Evolutionary conservation across 2,797 vertebrate genomes (phyloP), one percentile per base, ranked within the genome.

Genomic region (Salarias fasciatus): DNA sequence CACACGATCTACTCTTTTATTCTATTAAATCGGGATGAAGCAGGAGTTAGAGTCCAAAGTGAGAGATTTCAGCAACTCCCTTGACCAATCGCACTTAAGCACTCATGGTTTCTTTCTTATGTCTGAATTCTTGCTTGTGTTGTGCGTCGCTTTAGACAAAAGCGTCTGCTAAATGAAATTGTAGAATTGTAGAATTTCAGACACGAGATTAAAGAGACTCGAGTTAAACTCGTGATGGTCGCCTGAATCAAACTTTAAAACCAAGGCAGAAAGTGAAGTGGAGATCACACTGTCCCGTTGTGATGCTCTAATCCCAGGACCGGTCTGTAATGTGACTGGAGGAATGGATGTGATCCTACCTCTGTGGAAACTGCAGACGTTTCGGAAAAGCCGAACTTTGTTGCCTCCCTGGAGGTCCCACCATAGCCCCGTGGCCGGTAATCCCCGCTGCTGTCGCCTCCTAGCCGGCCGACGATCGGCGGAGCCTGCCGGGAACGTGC

Each of bases 391-490:
- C 60, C 11, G 11, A 78, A 77, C 76, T 75, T 74, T 48, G n/a
- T 53, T 50, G n/a, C 5, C 47, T 44, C 56, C 73, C 83, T n/a
- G 72, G 60, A 69, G 65, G 63, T 80, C 67, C 76, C 73, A 78
- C 77, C 84, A 83, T 76, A 82, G 72, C 69, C 77, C n/a, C 59
- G 31, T 11, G 12, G 42, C n/a, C 18, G 38, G 50, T 76, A 75
- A 53, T 36, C 56, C 55, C 52, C 33, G 71, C 66, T 38, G 60
- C 48, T 60, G 29, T 6, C 44, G 15, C 48, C 47, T 69, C 41
- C 13, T 30, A 58, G 47, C 30, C 58, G 8, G 35, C 53, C 30
- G 14, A 51, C 3, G 62, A 38, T n/a, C n/a, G 41, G 6, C 0
- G 42, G 53, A 77, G 59, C 49, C 64, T 14, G 52, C 54, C 9